Conservation (phyloP, 2,888 invertebrate genomes). For the Lycia hirtaria region DNA sequence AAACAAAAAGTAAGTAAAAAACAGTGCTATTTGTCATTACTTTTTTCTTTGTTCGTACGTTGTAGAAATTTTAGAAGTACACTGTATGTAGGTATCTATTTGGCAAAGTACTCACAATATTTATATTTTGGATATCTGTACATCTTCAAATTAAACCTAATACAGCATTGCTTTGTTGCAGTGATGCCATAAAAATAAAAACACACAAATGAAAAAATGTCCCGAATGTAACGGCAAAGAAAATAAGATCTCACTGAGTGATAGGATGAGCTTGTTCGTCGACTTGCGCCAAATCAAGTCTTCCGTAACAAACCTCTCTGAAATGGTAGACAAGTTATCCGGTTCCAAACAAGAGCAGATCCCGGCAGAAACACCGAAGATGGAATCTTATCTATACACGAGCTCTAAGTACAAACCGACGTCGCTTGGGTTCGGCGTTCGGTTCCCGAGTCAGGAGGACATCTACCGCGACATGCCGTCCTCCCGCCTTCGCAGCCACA, state of each 20-base stretch:
- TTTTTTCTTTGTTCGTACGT: too few relatives aligned
- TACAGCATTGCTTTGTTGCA: conserved; percentile 31
- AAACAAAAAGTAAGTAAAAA: too few relatives aligned
- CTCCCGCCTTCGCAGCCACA: conserved; percentile 75
- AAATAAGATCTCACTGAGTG: conserved; percentile 33
- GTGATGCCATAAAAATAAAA: conserved; percentile 15
- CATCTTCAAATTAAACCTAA: neutral
- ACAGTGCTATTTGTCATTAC: too few relatives aligned
- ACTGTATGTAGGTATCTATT: too few relatives aligned
- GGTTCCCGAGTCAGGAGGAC: conserved; percentile 80
- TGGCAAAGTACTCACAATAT: too few relatives aligned
- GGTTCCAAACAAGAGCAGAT: conserved; percentile 64
- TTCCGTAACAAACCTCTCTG: conserved; percentile 78
- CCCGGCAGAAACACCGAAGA: conserved; percentile 57
- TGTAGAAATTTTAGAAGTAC: too few relatives aligned
- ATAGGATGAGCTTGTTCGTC: conserved; percentile 79
- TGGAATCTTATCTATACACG: conserved; percentile 61
- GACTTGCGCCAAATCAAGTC: conserved; percentile 80
- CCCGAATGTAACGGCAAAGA: conserved; percentile 34
- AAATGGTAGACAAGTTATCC: conserved; percentile 81
- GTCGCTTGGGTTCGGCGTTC: conserved; percentile 75
- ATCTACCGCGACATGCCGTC: conserved; percentile 77
- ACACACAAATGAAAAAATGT: conserved; percentile 42
- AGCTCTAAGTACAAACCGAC: conserved; percentile 74
- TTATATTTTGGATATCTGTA: too few relatives aligned